Conservation (phyloP, 2,113 vertebrate genomes). For the Hippopotamus amphibius region DNA sequence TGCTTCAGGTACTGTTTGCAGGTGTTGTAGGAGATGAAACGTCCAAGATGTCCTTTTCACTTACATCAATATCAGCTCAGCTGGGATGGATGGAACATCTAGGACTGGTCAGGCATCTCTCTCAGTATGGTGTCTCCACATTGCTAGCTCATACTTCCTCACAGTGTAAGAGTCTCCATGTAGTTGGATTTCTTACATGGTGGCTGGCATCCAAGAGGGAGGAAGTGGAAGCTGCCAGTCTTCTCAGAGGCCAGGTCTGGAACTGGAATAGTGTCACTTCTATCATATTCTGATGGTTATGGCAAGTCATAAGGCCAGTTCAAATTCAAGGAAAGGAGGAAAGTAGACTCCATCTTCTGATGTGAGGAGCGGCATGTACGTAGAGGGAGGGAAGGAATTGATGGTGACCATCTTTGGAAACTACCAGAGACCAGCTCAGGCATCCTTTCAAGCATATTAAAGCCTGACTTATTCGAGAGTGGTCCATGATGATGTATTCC, state of each 20-base stretch:
- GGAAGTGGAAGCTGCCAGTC: background rate
- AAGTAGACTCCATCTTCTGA: background rate
- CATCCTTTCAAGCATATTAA: background rate
- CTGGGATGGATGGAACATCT: background rate
- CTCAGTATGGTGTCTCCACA: background rate
- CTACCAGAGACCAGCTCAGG: background rate
- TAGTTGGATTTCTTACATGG: background rate
- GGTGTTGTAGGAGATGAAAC: background rate
- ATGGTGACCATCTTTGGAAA: background rate
- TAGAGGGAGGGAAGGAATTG: background rate
- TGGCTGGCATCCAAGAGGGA: slow-evolving; percentile 36
- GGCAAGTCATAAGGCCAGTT: background rate
- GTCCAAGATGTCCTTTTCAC: background rate
- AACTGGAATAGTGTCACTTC: background rate
- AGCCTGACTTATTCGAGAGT: background rate
- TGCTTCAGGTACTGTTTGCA: background rate
- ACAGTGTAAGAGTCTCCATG: background rate
- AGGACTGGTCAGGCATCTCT: background rate
- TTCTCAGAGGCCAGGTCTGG: background rate
- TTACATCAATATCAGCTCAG: background rate
- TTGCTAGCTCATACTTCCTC: background rate
- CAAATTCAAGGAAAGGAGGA: background rate
- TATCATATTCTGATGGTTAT: background rate
- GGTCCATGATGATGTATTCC: background rate
- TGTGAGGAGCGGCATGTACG: background rate